Evolutionary conservation across 2,113 vertebrate species (phyloP), one percentile per base, ranked within the genome.

Genomic region (Bos javanicus): DNA sequence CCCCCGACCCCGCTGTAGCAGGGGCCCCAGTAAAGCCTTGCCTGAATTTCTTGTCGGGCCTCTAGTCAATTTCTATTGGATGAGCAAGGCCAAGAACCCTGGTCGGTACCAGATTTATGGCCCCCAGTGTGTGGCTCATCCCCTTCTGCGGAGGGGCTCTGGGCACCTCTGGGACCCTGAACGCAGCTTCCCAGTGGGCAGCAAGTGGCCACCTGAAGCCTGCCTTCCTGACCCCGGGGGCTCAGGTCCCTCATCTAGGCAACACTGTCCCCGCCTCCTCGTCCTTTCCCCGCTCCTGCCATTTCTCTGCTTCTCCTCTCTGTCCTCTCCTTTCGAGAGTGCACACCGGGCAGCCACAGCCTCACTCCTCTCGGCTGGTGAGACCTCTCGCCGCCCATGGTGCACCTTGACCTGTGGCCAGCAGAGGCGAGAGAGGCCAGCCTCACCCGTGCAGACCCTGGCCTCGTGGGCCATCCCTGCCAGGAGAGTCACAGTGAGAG

Each of bases 361-460:
- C 39, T 43, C 71, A 76, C 71, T 76, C 23, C 36, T 76, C 39
- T 76, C 0, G 6, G 23, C 71, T 43, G 36, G 71, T 1, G 12
- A 43, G 71, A 43, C 23, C 36, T 39, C 36, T 71, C n/a, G 67
- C 67, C 5, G 2, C n/a, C n/a, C 19, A 71, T 19, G 4, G 67
- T 74, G 11, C 36, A 74, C 67, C 67, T 74, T 0, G 1, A 39
- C n/a, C 10, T 36, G 19, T 0, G 2, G n/a, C 19, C 21, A 39
- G 19, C 67, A 43, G 71, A 43, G 23, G 71, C 71, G 0, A 0
- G 39, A 43, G 39, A 76, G 39, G 12, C 39, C 14, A 43, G 71
- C 36, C 21, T 76, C 39, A 39, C 39, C 23, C 12, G 0, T 43
- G 71, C 39, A 43, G 23, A 76, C 39, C 39, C 23, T 76, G 71